Base-by-base conservation (phyloP, 2,113 vertebrate species). In the Oryzias melastigma region DNA sequence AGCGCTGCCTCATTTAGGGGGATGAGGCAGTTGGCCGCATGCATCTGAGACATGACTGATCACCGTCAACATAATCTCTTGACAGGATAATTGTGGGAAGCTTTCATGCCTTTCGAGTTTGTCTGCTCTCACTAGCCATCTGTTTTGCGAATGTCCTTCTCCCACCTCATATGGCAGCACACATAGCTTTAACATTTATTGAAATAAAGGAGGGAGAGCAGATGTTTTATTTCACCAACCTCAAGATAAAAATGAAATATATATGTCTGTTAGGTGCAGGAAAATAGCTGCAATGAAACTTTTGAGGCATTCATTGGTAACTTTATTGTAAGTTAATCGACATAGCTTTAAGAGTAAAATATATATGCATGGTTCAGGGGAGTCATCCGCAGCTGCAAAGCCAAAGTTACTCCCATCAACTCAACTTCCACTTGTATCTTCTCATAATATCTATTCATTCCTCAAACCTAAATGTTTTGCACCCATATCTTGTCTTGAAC, bases 401-500 rank as follows among this genome's bases (percentile, higher is more conserved):
- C 47, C 52, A 1, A 4, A 15, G 29, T 65, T 48, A 50, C 20
- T 18, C 16, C 40, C 29, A 16, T 73, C 24, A 71, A 62, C 69
- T 53, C 35, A 61, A 48, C 55, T 53, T 73, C 19, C 47, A 62
- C 3, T 42, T 13, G 49, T 53, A 24, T 60, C 54, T 24, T 2
- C 62, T 67, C 47, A 52, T 20, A 46, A 20, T 24, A 10, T 41
- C 15, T 59, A 64, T 52, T 68, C 43, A 8, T 59, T 55, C 16
- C 41, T 58, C 58, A 72, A 64, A 79, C 59, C 55, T 69, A 61
- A 72, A 64, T 50, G 63, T 60, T 91, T 86, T 89, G 82, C 90
- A 81, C 72, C 75, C 77, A 91, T 63, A 73, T 91, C 85, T 87
- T 18, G 58, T 83, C 77, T 75, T 93, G 91, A 94, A 93, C 89